phyloP scores from a whole-genome alignment of 2,888 invertebrate species.

The Furcula furcula region DNA sequence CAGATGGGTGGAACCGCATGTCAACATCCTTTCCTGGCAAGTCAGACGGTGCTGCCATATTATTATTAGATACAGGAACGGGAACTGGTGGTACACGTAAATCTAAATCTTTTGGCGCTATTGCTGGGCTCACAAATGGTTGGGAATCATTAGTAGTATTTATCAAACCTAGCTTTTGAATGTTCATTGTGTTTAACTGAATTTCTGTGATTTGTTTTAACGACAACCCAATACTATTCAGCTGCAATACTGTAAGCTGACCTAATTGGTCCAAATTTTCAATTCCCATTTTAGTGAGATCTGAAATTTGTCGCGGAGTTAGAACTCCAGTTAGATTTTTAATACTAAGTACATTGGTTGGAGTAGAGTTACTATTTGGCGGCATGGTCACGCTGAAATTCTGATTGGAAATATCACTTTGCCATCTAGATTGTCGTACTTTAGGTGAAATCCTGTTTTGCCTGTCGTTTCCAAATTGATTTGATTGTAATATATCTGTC shows the following conservation, averaged over 20 bases:
- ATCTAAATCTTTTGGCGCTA: conserved; percentile 67
- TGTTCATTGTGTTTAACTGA: conserved; percentile 82
- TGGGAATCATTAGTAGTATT: conserved; percentile 51
- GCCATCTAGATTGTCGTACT: conserved; percentile 75
- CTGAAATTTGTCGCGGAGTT: conserved; percentile 80
- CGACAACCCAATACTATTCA: conserved; percentile 83
- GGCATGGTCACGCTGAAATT: conserved; percentile 49
- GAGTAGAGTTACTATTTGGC: conserved; percentile 46
- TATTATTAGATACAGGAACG: conserved; percentile 46
- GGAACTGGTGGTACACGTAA: conserved; percentile 66
- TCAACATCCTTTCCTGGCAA: conserved; percentile 72
- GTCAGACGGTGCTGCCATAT: conserved; percentile 45
- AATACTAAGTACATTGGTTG: conserved; percentile 74
- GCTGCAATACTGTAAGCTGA: conserved; percentile 82
- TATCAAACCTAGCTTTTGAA: conserved; percentile 78
- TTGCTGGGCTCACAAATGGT: conserved; percentile 39
- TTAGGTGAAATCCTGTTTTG: conserved; percentile 70
- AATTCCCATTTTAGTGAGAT: conserved; percentile 82
- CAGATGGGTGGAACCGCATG: conserved; percentile 69
- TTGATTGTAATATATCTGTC: conserved; percentile 40
- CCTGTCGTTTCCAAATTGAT: conserved; percentile 57
- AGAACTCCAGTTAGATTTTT: conserved; percentile 82
- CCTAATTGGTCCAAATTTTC: conserved; percentile 83
- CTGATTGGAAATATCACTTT: conserved; percentile 62
- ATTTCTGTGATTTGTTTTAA: conserved; percentile 83